These are phyloP conservation scores for Heterocephalus glaber DNA, from an alignment of 2,113 vertebrate species.

Conservation along the genomic window DNA sequence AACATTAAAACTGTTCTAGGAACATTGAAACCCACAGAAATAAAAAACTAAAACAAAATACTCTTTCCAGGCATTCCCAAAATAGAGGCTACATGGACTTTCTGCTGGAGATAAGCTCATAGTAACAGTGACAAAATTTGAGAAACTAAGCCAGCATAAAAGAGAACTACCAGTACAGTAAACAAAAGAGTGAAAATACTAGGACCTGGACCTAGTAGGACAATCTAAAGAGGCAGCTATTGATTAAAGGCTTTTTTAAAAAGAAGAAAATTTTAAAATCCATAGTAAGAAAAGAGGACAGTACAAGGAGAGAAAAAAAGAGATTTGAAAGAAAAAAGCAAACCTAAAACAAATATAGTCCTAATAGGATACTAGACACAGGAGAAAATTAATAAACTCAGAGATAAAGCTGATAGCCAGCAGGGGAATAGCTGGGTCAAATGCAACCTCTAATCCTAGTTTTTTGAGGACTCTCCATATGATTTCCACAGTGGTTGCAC, in stretches of 20 bases:
- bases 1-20: background rate
- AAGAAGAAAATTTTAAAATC: background rate
- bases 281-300: background rate
- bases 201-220: background rate
- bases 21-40: background rate
- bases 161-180: background rate
- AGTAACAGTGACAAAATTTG: background rate
- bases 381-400: too few relatives aligned
- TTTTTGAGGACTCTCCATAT: too few relatives aligned
- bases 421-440: too few relatives aligned
- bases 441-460: too few relatives aligned
- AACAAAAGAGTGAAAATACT: background rate
- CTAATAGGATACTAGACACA: background rate
- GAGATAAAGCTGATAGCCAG: too few relatives aligned
- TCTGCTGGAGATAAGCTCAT: background rate
- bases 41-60: background rate
- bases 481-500: too few relatives aligned
- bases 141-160: background rate
- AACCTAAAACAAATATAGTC: background rate
- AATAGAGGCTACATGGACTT: background rate
- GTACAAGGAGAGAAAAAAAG: background rate
- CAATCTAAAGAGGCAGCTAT: background rate
- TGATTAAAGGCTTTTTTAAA: background rate
- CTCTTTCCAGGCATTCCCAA: background rate
- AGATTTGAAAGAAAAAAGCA: background rate